These are phyloP conservation scores for Chaetoderma sp. DNA, from an alignment of 2,888 invertebrate genomes.

Conservation along the genomic window DNA sequence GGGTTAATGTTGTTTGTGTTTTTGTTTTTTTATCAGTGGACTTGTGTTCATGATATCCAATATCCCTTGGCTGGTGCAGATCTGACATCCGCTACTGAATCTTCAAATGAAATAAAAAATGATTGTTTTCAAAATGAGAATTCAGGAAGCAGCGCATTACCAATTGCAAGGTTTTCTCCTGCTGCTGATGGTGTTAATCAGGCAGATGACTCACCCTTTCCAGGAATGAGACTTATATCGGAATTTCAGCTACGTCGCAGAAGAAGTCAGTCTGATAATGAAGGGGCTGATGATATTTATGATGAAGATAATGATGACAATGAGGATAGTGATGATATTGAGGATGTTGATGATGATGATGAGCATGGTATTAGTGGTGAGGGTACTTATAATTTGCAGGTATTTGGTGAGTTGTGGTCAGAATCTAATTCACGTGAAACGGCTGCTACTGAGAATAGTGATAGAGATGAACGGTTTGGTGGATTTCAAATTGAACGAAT, in stretches of 20 bases:
- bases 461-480: no score
- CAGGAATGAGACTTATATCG: no score
- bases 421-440: no score
- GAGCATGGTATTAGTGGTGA: conserved; percentile 26
- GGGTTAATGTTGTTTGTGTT: neutral
- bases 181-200: conserved; percentile 10
- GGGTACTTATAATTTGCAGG: conserved; percentile 17
- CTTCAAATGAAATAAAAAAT: conserved; percentile 34
- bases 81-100: conserved; percentile 37
- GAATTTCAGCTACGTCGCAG: no score
- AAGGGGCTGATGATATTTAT: neutral
- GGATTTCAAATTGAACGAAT: neutral
- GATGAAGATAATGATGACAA: conserved; percentile 13
- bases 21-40: conserved; percentile 78
- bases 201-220: conserved; percentile 6
- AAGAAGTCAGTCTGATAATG: no score
- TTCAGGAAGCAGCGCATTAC: neutral
- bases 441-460: no score
- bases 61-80: conserved; percentile 49
- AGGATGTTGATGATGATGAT: conserved; percentile 9
- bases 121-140: conserved; percentile 34
- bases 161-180: neutral
- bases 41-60: conserved; percentile 93
- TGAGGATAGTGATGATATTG: conserved; percentile 9
- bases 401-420: no score